Evolutionary conservation across 2,113 vertebrate species (phyloP).

Genomic region (Ameiurus melas): DNA sequence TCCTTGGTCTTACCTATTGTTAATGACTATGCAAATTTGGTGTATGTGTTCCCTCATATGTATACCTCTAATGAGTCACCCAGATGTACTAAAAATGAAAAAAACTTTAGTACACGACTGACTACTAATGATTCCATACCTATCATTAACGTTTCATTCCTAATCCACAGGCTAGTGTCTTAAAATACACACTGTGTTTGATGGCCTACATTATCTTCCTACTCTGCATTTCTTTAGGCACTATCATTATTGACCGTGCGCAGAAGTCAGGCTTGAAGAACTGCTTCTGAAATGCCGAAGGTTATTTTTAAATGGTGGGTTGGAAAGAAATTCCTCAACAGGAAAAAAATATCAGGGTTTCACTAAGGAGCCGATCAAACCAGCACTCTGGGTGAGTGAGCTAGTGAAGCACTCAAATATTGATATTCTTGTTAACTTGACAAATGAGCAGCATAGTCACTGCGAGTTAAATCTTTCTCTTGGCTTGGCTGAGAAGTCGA

Average conservation of each 20-base stretch:
- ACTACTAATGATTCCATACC: background rate
- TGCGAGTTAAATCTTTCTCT: slow-evolving; percentile 13
- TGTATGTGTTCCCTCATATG: no score
- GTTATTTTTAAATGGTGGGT: background rate
- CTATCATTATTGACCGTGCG: background rate
- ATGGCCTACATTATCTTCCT: background rate
- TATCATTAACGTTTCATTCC: background rate
- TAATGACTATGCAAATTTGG: no score
- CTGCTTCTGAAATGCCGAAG: background rate
- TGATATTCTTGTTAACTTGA: slow-evolving; percentile 46
- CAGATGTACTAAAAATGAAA: no score
- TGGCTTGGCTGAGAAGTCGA: background rate
- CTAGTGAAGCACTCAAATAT: slow-evolving; percentile 36
- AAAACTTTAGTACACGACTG: background rate
- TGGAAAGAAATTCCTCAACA: background rate
- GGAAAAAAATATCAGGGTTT: background rate
- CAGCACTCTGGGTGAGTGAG: background rate
- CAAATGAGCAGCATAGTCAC: slow-evolving; percentile 15
- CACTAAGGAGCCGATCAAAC: background rate
- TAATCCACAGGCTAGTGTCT: background rate
- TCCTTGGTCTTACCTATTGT: no score
- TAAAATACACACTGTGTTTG: slow-evolving; percentile 4
- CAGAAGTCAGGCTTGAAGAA: slow-evolving; percentile 14
- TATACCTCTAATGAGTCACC: no score
- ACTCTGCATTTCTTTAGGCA: background rate